These are phyloP conservation scores for Bombus superbus DNA, from an alignment of 1,140 invertebrate species.

Conservation along the genomic window DNA sequence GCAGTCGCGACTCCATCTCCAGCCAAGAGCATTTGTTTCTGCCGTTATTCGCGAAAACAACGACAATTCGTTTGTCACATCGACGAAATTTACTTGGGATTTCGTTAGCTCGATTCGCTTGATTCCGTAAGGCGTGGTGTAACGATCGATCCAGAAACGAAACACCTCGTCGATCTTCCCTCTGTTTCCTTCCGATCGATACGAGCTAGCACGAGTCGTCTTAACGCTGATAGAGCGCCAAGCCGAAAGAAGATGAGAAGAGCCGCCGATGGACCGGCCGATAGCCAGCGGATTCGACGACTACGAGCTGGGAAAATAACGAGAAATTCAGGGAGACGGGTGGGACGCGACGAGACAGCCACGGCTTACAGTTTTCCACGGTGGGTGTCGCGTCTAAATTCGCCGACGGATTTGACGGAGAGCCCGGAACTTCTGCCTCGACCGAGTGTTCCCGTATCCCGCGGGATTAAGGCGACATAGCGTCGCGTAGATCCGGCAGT, in stretches of 20 bases:
- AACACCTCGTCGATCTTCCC: neutral
- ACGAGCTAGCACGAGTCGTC: neutral
- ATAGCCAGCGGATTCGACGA: constrained; percentile 11
- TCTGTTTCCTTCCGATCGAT: neutral
- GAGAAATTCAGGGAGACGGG: neutral
- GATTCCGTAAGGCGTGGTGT: neutral
- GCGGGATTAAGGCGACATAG: constrained; percentile 32
- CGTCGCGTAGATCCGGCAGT: neutral
- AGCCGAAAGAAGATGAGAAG: neutral
- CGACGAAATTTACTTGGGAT: neutral
- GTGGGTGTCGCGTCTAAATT: constrained; percentile 40
- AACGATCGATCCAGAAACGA: neutral
- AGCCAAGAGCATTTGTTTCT: neutral
- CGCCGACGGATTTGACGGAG: constrained; percentile 37
- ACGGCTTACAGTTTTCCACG: constrained; percentile 11
- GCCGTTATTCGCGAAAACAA: neutral
- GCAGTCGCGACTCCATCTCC: neutral
- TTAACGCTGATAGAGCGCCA: constrained; percentile 17
- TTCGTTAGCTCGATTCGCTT: neutral
- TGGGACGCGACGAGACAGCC: constrained; percentile 16
- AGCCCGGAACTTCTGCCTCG: constrained; percentile 2
- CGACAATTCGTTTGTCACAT: neutral
- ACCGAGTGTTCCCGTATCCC: constrained; percentile 19
- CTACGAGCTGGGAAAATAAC: neutral
- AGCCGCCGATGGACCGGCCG: neutral